Evolutionary conservation across 1,140 invertebrate genomes (phyloP), one percentile per base, ranked within the genome.

Genomic region (Anadara kagoshimensis): DNA sequence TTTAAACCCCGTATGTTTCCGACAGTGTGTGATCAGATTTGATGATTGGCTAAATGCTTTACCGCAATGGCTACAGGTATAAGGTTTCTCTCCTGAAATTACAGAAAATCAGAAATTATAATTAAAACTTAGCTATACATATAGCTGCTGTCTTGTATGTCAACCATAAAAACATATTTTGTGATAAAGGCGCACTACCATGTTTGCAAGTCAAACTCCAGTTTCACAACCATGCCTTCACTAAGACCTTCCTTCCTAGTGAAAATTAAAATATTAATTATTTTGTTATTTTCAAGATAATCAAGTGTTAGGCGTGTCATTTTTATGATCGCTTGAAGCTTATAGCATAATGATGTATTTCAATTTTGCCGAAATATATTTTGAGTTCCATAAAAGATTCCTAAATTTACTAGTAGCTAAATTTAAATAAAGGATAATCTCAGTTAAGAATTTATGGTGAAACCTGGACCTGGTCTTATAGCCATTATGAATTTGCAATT

Each of bases 11-110:
- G 97, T 99, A 91, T 99, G 98, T 90, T 99, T 99, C 45, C 98
- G 92, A 59, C 95, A 97, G 90, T 99, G 98, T 0, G 98, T 99
- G 88, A 99, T 99, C 65, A 99, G 92, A 90, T 99, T 99, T 54
- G 97, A 99, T 78, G 96, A 98, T 90, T 99, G 98, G 75, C 96
- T 98, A 90, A 99, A 99, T 7, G 97, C 97, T 89, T 99, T 99
- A 22, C 96, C 96, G 89, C 97, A 99, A 29, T 98, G 96, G 77
- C 94, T 94, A 89, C 98, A 99, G 89, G 99, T 98, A 92, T 99
- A 97, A 0, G 98, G 98, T 87, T 99, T 99, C 89, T 99, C 98
- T 76, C 98, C 98, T 99, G 93, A 18, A 93, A 93, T 86, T 65
- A 71, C n/a, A 65, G n/a, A 49, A 18, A 49, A 18, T 11, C n/a